Percentiles rank a stretch among this genome's conserved stretches.
Conservation (phyloP, 2,888 invertebrate species). For the Toxonevra muliebris region DNA sequence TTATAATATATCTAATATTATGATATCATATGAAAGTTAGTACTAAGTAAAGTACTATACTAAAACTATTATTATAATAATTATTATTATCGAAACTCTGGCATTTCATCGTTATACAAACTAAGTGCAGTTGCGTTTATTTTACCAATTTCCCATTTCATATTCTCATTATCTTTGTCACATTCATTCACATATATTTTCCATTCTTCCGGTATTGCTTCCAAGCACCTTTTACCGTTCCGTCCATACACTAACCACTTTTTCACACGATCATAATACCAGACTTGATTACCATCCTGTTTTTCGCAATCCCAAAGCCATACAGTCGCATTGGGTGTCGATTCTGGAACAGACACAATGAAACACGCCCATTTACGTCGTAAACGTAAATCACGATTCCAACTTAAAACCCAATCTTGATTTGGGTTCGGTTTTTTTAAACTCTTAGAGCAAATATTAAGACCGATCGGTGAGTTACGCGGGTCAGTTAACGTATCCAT, state of each 20-base stretch:
- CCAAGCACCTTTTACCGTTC: conserved; percentile 80
- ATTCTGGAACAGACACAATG: conserved; percentile 79
- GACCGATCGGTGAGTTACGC: conserved; percentile 58
- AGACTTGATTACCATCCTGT: conserved; percentile 92
- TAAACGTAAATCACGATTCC: conserved; percentile 62
- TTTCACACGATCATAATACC: conserved; percentile 79
- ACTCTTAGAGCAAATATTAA: conserved; percentile 58
- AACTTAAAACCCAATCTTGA: conserved; percentile 62
- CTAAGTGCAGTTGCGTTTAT: conserved; percentile 58
- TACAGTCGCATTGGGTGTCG: conserved; percentile 77
- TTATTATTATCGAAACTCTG: too few relatives aligned
- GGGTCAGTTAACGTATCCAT: conserved; percentile 73
- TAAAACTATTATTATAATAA: too few relatives aligned
- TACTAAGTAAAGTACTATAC: too few relatives aligned
- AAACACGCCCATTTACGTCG: conserved; percentile 72
- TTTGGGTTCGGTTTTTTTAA: conserved; percentile 53
- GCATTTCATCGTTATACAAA: conserved; percentile 40
- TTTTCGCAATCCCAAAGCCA: conserved; percentile 90
- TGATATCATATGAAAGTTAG: too few relatives aligned
- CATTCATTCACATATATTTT: conserved; percentile 78
- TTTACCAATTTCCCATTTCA: conserved; percentile 61
- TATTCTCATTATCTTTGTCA: conserved; percentile 60
- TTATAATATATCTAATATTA: too few relatives aligned
- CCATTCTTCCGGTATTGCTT: conserved; percentile 73
- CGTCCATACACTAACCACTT: conserved; percentile 54